Percentiles rank a stretch among this genome's conserved stretches.
These are phyloP conservation scores for Trachelus tabidus DNA, from an alignment of 2,888 invertebrate species.

Conservation along the genomic window DNA sequence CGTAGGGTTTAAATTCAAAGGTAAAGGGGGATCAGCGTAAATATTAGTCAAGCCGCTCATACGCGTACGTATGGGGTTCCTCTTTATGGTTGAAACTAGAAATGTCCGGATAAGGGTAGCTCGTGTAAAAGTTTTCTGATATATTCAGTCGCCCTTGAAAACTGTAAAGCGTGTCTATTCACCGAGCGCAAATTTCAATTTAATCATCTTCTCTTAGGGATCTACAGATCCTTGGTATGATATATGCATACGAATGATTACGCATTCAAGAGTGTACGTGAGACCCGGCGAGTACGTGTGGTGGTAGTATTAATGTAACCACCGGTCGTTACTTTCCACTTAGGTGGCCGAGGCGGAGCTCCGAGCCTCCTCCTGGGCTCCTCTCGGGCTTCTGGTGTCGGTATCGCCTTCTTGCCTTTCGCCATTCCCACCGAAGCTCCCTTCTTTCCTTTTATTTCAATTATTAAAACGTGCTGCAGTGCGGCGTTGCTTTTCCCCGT, in stretches of 20 bases:
- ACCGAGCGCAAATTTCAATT: constrained; percentile 34
- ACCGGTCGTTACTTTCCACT: constrained; percentile 13
- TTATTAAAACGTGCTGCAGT: constrained; percentile 30
- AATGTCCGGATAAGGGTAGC: neutral
- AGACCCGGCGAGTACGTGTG: neutral
- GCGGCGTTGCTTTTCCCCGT: constrained; percentile 11
- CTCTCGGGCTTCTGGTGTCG: neutral
- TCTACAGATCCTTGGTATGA: neutral
- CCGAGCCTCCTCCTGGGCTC: neutral
- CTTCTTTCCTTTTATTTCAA: constrained; percentile 28
- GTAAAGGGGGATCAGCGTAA: neutral
- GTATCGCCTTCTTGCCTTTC: constrained; percentile 4
- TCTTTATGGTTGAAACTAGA: neutral
- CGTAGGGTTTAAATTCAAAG: neutral
- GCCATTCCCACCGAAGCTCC: constrained; percentile 2
- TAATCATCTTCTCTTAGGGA: constrained; percentile 28
- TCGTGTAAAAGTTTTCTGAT: neutral
- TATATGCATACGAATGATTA: neutral
- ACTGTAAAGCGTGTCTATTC: neutral
- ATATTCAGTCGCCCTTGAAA: neutral
- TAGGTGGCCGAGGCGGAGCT: constrained; percentile 9
- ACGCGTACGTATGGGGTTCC: too few relatives aligned
- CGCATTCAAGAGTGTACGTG: neutral
- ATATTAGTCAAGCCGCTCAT: neutral
- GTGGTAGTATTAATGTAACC: constrained; percentile 9